Base-by-base conservation (phyloP, 1,140 invertebrate genomes). In the Lordiphosa collinella region DNA sequence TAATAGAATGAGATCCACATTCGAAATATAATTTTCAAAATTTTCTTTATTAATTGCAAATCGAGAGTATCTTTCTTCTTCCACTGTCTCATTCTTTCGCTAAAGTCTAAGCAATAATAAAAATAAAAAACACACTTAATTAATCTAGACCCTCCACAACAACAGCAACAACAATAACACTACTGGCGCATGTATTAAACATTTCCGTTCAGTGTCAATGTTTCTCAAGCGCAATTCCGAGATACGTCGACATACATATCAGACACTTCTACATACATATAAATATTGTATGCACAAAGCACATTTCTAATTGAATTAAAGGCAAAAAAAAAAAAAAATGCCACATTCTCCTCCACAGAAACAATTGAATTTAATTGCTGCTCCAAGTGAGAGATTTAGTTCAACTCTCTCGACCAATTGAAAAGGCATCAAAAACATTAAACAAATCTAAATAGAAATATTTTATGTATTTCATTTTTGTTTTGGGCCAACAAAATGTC, bases 121-220 rank as follows among this genome's bases (percentile, higher is more conserved):
- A 41, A 48, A 65, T 25, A 50, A 49, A 46, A 16, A 9, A 43
- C 53, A 59, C 65, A 61, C 66, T 80, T 80, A 80, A 80, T 80
- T 80, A 80, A 80, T 80, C 75, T 75, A 57, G 43, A 56, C n/a
- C 46, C 22, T 38, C 46, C 49, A 70, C 50, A 70, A 44, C 51
- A 25, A 54, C 35, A 51, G 12, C n/a, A 78, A 37, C 46, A 70
- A 29, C 31, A 71, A 63, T 43, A 73, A 73, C 53, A 73, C 50
- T 57, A 66, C 52, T 55, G 56, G 66, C 72, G 64, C 79, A 85
- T 87, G 72, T 85, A 88, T 88, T 87, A 88, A 88, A 88, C 86
- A 88, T 88, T 88, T 88, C 86, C 86, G 86, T 88, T 88, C 86
- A 88, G 86, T 88, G 86, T 88, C 86, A 88, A 88, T 88, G 86